These are phyloP conservation scores for Vulpes vulpes DNA, from an alignment of 2,113 vertebrate species.

Conservation along the genomic window DNA sequence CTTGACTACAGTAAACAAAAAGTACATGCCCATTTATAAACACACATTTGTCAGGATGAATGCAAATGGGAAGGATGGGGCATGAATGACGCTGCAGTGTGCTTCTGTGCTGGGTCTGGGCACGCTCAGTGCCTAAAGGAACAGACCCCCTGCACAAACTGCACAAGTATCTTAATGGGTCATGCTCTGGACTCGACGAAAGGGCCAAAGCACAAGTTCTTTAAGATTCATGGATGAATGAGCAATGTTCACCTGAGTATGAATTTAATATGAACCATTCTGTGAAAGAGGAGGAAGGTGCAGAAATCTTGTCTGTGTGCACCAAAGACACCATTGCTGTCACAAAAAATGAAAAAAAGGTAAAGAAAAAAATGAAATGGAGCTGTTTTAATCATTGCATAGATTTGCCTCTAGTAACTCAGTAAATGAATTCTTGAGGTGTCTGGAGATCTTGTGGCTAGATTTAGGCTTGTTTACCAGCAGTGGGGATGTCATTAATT, in stretches of 20 bases:
- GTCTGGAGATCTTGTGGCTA: constrained; percentile 78
- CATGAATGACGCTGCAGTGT: background rate
- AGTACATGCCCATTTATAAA: background rate
- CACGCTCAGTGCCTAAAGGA: background rate
- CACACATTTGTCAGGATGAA: constrained; percentile 9
- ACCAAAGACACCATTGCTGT: constrained; percentile 81
- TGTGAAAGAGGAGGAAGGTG: constrained; percentile 78
- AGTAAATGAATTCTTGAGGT: constrained; percentile 83
- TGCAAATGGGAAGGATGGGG: background rate
- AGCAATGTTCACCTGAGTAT: constrained; percentile 80
- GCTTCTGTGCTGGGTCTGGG: background rate
- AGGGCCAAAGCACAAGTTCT: constrained; percentile 78
- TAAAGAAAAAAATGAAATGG: constrained; percentile 77
- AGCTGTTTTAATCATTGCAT: constrained; percentile 81
- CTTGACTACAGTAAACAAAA: constrained; percentile 13
- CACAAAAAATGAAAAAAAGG: background rate
- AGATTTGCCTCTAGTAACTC: constrained; percentile 81
- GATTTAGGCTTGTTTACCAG: constrained; percentile 75
- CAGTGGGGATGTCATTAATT: constrained; percentile 81
- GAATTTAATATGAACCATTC: constrained; percentile 81
- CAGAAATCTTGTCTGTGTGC: constrained; percentile 64
- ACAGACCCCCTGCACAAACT: constrained; percentile 57
- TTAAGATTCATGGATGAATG: constrained; percentile 75
- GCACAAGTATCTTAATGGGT: constrained; percentile 63
- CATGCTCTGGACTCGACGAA: constrained; percentile 66